Base-by-base conservation (phyloP, 2,113 vertebrate species). In the Uria aalge region DNA sequence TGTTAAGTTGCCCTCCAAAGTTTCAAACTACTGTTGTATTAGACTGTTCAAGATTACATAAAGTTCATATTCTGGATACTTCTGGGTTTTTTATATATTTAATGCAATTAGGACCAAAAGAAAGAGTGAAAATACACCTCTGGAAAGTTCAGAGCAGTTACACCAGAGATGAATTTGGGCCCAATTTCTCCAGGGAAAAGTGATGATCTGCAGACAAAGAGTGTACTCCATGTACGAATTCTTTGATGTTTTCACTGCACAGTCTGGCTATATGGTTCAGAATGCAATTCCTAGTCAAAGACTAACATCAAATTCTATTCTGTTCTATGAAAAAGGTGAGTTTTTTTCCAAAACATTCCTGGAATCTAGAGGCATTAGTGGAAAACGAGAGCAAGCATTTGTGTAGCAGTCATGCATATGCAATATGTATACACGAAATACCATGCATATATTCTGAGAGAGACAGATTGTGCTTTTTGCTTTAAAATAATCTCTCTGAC, bases 191-290 rank as follows among this genome's bases (percentile, higher is more conserved):
- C 26, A 41, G n/a, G 36, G 47, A 77, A 94, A 74, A 30, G 20
- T 16, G 11, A 2, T 60, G 11, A 73, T 57, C 30, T 32, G 15
- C 15, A 75, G n/a, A 36, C 22, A 16, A 41, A 62, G 34, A 41
- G 3, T 41, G 21, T 38, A 40, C 13, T 66, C 14, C 6, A 4
- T 26, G 12, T 45, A 40, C 0, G 0, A 72, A 48, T 79, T 40
- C 15, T 88, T 53, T 32, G 22, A 45, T 23, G 5, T 57, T 41
- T 83, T 83, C 56, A 14, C 47, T 12, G 6, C 1, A 3, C 19
- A 21, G 6, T 27, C 59, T 52, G 36, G 30, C 15, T 86, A 6
- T 32, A 24, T 34, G 40, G 12, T 47, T 18, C 43, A 60, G 11
- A 59, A 88, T 73, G 29, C 3, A 79, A 71, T 41, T 78, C 34